A percentile compares a stretch with the other conserved stretches of the same genome.
Evolutionary conservation across 2,113 vertebrate genomes (phyloP).

Genomic region (Corythaixoides concolor): DNA sequence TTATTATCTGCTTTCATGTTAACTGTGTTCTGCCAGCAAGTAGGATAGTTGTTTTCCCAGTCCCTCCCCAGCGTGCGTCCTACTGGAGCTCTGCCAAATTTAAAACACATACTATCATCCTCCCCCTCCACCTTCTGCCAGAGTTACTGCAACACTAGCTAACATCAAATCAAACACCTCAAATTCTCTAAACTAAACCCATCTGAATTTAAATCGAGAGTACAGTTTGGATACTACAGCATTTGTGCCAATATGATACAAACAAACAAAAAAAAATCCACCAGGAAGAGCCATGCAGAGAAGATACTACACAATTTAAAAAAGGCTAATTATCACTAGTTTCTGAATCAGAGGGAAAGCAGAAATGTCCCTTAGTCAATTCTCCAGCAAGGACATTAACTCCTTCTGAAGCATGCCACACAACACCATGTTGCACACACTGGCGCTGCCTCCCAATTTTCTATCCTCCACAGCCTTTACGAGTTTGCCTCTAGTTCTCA

Average conservation of each 20-base stretch:
- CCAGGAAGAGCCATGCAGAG: not conserved
- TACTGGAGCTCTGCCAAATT: not conserved
- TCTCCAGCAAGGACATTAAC: not conserved
- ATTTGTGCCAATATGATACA: not conserved
- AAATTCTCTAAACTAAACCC: not conserved
- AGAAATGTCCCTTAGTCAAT: not conserved
- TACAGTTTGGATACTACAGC: not conserved
- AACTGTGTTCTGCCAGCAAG: not conserved
- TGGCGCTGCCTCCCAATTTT: accelerated
- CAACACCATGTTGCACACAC: accelerated
- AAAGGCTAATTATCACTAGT: not conserved
- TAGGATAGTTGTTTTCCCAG: not conserved
- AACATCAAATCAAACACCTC: not conserved
- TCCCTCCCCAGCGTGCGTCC: not conserved
- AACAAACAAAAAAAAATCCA: not conserved
- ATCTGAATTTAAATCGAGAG: not conserved
- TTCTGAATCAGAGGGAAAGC: not conserved
- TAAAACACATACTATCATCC: not conserved
- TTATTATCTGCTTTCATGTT: not conserved
- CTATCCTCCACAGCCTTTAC: not conserved
- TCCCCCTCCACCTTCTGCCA: not conserved
- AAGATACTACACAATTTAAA: not conserved
- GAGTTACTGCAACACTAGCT: not conserved
- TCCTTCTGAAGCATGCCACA: not conserved
- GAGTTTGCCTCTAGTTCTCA: not conserved